Evolutionary conservation across 2,888 invertebrate species (phyloP), one percentile per base, ranked within the genome.

Genomic region (Parthenolecanium corni): DNA sequence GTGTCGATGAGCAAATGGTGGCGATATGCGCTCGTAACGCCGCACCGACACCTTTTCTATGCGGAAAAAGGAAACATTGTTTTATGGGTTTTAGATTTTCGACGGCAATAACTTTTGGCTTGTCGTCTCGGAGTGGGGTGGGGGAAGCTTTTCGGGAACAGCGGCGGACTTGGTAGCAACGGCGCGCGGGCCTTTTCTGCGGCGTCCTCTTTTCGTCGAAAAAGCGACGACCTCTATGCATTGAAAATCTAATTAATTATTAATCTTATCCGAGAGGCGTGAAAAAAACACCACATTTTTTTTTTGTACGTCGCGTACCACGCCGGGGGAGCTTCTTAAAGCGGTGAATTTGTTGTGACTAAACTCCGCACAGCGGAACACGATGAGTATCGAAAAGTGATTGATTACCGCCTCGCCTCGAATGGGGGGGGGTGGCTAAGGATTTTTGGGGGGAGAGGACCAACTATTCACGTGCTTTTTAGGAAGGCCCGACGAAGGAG

Each of bases 161-260:
- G 16, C 4, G 16, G 18, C 14, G 16, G 44, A 9, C 4, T 31
- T 31, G 31, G 31, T 31, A 9, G 16, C 3, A 4, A 14, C 14
- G 16, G 44, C 14, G 5, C 6, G 44, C 14, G 14, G n/a, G 16
- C 14, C 44, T 42, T 18, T 42, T 18, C 18, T 18, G n/a, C 44
- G n/a, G 16, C 16, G 44, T 14, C 44, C 18, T 42, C 44, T 42
- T 42, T 42, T 42, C 44, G 14, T 42, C 44, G 44, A 42, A 14
- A 18, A 31, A n/a, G n/a, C n/a, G n/a, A 42, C 16, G 18, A 14
- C 44, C 18, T 14, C 4, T 42, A 42, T 14, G 4, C 40, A 23
- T 54, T 21, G 21, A 40, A 54, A 54, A 54, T 54, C 54, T 54
- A 54, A 54, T 54, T 54, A 54, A 54, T 54, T 54, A 54, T 54